Base-by-base conservation (phyloP, 1,140 invertebrate species). In the Lordiphosa collinella region DNA sequence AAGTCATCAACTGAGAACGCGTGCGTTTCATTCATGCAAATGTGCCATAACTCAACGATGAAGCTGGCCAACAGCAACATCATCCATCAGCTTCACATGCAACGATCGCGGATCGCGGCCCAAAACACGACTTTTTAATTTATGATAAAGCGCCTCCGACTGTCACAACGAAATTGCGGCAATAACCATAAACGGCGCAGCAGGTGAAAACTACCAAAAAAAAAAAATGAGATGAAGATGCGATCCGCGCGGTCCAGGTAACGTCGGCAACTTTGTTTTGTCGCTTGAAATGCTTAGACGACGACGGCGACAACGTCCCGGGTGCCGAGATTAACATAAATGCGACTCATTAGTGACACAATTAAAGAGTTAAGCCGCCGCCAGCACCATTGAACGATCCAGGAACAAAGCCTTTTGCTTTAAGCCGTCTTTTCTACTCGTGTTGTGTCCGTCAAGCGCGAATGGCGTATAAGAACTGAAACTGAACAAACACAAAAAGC, bases 91-190 rank as follows among this genome's bases (percentile, higher is more conserved):
- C 46, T 11, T 31, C 32, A 22, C 16, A 61, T 41, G 14, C 11
- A 50, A 35, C 37, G 40, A 14, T 35, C 41, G 18, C 40, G 14
- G 46, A 49, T 43, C 53, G 48, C 60, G 47, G 52, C 37, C 44
- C 53, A 54, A 60, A 68, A 84, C 78, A 84, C 78, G 72, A 84
- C 52, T 85, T 78, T 85, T 85, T 85, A 84, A 84, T 84, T 84
- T 84, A 84, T 84, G 78, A 85, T 84, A 84, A 84, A 84, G 78
- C 78, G 78, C 78, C 78, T 84, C 73, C 79, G 78, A 84, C 79
- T 84, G 78, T 84, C 78, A 84, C 78, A 84, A 84, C 78, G 53
- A 63, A 84, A 84, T 84, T 84, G 79, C 78, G 78, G 78, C 79
- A 85, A 84, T 84, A 84, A 78, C 78, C 78, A 84, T 84, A 84